phyloP scores from a whole-genome alignment of 2,797 vertebrate species.

The Ispidina picta region DNA sequence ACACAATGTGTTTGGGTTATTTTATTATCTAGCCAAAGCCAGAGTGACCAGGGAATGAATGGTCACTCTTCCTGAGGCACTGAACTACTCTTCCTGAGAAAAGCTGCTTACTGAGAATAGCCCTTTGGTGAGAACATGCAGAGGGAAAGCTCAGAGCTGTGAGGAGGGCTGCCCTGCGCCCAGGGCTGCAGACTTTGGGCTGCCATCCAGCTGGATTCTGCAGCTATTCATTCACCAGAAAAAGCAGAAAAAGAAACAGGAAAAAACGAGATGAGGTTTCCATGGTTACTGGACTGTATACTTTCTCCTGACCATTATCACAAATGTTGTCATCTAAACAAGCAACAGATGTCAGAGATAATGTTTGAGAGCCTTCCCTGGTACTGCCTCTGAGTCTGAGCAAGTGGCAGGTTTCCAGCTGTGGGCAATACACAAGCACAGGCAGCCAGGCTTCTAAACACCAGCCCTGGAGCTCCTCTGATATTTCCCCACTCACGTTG shows the following conservation, averaged over 20 bases:
- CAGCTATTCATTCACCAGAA: conserved; percentile 46
- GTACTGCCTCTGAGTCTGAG: background rate
- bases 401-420: background rate
- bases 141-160: background rate
- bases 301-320: conserved; percentile 64
- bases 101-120: conserved; percentile 1
- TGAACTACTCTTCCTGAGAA: background rate
- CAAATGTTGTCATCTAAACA: conserved; percentile 60
- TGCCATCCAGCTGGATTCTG: conserved; percentile 39
- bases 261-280: conserved; percentile 68
- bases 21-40: background rate
- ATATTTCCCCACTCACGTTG: background rate
- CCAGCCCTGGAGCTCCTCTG: background rate
- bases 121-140: background rate
- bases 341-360: conserved; percentile 69
- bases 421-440: background rate
- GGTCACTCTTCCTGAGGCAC: background rate
- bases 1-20: background rate
- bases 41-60: background rate
- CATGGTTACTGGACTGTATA: conserved; percentile 68
- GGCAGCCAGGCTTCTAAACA: background rate
- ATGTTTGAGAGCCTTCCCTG: background rate
- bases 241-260: conserved; percentile 65
- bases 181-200: conserved; percentile 28
- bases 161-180: background rate